phyloP scores from a whole-genome alignment of 2,888 invertebrate genomes.

The Blastobasis lacticolella region DNA sequence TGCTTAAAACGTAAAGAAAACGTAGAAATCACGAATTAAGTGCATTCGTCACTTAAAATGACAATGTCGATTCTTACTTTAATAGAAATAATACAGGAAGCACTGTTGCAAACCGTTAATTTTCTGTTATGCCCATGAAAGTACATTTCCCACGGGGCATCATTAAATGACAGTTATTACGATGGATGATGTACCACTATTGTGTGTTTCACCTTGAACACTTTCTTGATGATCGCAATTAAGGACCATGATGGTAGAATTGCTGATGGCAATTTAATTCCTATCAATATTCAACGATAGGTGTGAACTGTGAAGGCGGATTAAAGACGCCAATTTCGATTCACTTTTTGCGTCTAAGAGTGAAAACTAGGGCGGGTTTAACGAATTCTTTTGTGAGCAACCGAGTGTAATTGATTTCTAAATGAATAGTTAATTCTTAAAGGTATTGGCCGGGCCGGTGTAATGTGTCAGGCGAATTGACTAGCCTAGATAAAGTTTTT shows the following conservation, averaged over 20 bases:
- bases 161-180: constrained; percentile 38
- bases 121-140: constrained; percentile 13
- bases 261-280: constrained; percentile 21
- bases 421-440: no score
- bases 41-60: no score
- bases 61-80: constrained; percentile 13
- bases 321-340: constrained; percentile 7
- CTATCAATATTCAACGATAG: no score
- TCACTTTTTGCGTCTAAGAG: neutral
- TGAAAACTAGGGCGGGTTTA: constrained; percentile 15
- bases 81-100: constrained; percentile 1
- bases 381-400: no score
- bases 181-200: constrained; percentile 8
- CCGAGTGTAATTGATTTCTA: no score
- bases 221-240: constrained; percentile 22
- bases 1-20: no score
- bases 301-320: neutral
- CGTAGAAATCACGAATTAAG: no score
- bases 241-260: constrained; percentile 23
- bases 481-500: no score
- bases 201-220: constrained; percentile 16
- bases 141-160: constrained; percentile 19
- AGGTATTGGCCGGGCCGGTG: no score
- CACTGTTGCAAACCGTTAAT: constrained; percentile 1
- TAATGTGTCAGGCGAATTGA: no score